Base-by-base conservation (phyloP, 2,888 invertebrate species). In the Ptychoptera contaminata region DNA sequence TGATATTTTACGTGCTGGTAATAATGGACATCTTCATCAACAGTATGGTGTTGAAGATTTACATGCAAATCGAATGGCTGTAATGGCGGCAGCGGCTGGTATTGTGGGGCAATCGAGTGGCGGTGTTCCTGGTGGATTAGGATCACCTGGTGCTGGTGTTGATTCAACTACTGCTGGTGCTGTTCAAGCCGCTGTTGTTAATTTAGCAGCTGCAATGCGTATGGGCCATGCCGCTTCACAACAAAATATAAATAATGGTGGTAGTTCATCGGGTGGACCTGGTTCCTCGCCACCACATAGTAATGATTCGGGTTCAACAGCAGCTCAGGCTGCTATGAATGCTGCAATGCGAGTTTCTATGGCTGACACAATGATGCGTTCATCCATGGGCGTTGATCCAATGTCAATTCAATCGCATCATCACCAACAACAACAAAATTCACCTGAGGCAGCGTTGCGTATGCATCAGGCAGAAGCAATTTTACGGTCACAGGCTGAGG, bases 391-490 rank as follows among this genome's bases (percentile, higher is more conserved):
- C 46, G 50, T 74, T 64, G 73, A 71, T 64, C 60, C 54, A 65
- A 30, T 29, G 29, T 36, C 50, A 57, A 49, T 70, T 59, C 48
- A 52, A 2, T 51, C 51, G 6, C 58, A 68, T 31, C 51, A 52
- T 46, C 54, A 53, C 11, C 51, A 51, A 16, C 54, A 51, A 36
- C 55, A 55, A 37, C 55, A 55, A 38, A 56, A 55, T 38, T 56
- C 59, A 30, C 58, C 62, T 0, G 61, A 63, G 46, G 53, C 77
- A 16, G 71, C 78, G 1, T 57, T 79, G 37, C 68, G 80, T 50
- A 78, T 82, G 68, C 85, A 86, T 55, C 85, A 85, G 57, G 82
- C 84, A 1, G 86, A 86, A 61, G 83, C 82, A 0, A 68, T 88
- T 43, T 67, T 90, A 16, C 72, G 88, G 57, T 83, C 84, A 53